These are phyloP conservation scores for Parthenolecanium corni DNA, from an alignment of 2,888 invertebrate species.

Conservation along the genomic window DNA sequence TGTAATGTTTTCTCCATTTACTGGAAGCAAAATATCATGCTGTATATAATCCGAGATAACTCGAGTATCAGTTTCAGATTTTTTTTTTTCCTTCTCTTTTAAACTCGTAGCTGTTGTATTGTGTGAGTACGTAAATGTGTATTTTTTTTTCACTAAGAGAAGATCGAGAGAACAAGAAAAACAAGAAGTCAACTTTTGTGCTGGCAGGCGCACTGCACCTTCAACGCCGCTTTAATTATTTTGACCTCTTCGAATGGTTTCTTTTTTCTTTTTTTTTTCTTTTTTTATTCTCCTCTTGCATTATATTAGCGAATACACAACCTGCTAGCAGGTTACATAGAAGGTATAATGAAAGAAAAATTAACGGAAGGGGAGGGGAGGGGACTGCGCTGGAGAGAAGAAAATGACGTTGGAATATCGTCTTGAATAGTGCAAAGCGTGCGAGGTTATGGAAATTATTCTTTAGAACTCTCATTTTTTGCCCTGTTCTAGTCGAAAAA, in stretches of 20 bases:
- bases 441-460: too few species aligned
- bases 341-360: too few species aligned
- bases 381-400: too few species aligned
- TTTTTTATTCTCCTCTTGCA: neutral
- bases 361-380: too few species aligned
- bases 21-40: slow-evolving; percentile 1
- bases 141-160: neutral
- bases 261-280: neutral
- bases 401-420: too few species aligned
- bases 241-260: slow-evolving; percentile 16
- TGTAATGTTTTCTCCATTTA: neutral
- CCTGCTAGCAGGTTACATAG: too few species aligned
- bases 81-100: too few species aligned
- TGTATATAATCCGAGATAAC: neutral
- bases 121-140: too few species aligned
- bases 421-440: too few species aligned
- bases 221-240: slow-evolving; percentile 25
- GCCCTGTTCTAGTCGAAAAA: too few species aligned
- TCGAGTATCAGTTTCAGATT: slow-evolving; percentile 9
- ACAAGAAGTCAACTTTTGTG: slow-evolving; percentile 1
- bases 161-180: slow-evolving; percentile 8
- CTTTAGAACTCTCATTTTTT: too few species aligned
- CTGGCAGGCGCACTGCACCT: slow-evolving; percentile 14
- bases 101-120: too few species aligned
- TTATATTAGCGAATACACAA: neutral